Conservation (phyloP, 2,888 invertebrate genomes). For the Doris montereyensis region DNA sequence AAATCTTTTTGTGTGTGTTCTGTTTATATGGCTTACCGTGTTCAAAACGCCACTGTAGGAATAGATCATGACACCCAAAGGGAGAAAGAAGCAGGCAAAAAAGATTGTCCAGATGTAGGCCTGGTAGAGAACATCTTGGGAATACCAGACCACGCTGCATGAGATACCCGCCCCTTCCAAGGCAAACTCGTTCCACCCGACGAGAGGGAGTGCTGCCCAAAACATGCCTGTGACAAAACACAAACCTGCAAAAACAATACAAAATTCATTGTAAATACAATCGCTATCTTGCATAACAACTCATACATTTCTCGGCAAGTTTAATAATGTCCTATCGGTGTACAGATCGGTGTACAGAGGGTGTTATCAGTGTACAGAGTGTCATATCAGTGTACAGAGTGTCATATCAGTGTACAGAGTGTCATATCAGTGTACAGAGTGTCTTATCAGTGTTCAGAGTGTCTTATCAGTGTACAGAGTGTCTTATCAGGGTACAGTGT, state of each 20-base stretch:
- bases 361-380: too few relatives aligned
- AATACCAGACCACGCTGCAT: slow-evolving; percentile 55
- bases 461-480: too few relatives aligned
- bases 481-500: too few relatives aligned
- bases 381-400: too few relatives aligned
- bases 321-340: too few relatives aligned
- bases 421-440: too few relatives aligned
- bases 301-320: too few relatives aligned
- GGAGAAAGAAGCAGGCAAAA: slow-evolving; percentile 56
- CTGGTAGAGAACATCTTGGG: slow-evolving; percentile 44
- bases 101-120: slow-evolving; percentile 59
- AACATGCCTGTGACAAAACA: slow-evolving; percentile 53
- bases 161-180: slow-evolving; percentile 55
- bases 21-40: slow-evolving; percentile 63
- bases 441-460: too few relatives aligned
- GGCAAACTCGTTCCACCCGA: slow-evolving; percentile 63
- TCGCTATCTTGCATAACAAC: background rate
- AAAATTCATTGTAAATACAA: too few relatives aligned
- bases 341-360: too few relatives aligned
- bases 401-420: too few relatives aligned
- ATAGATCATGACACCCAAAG: slow-evolving; percentile 52
- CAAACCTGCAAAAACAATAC: slow-evolving; percentile 40
- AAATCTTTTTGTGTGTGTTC: too few relatives aligned
- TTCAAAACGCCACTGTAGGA: slow-evolving; percentile 56
- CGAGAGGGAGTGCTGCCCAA: slow-evolving; percentile 59